Percentiles rank a stretch among this genome's conserved stretches.
phyloP scores from a whole-genome alignment of 2,888 invertebrate genomes.

The Caenorhabditis becei region DNA sequence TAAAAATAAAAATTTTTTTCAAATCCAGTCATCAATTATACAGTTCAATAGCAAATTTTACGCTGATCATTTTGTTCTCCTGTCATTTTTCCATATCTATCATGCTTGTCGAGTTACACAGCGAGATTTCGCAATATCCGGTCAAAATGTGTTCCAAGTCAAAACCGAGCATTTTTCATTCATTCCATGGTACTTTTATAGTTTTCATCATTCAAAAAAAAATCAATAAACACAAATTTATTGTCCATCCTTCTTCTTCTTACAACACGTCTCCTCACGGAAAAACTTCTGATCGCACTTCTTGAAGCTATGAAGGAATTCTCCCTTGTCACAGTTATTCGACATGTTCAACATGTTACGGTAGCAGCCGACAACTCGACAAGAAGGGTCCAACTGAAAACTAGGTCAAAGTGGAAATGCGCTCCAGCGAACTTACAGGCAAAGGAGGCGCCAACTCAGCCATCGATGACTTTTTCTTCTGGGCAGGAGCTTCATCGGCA shows the following conservation, averaged over 20 bases:
- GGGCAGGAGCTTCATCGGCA: background rate
- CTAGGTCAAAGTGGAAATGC: no score
- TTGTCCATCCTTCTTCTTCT: conserved; percentile 8
- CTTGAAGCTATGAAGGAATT: conserved; percentile 36
- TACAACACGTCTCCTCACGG: conserved; percentile 44
- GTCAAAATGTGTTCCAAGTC: no score
- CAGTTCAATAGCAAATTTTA: no score
- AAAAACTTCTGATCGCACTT: conserved; percentile 41
- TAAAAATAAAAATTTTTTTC: no score
- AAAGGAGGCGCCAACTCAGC: conserved; percentile 6
- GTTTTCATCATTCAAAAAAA: no score
- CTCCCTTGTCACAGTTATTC: conserved; percentile 29
- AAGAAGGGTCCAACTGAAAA: conserved; percentile 25
- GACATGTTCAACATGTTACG: conserved; percentile 39
- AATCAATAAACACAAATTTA: background rate
- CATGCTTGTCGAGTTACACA: no score
- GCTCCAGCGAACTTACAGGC: background rate
- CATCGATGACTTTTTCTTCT: conserved; percentile 13
- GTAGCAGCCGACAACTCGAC: conserved; percentile 30
- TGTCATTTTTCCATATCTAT: no score
- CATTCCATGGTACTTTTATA: no score
- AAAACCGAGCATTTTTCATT: no score
- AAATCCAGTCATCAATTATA: no score
- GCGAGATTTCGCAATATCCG: no score
- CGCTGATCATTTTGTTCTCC: no score